A percentile compares a stretch with the other conserved stretches of the same genome.
These are phyloP conservation scores for Leucoptera coffeella DNA, from an alignment of 2,888 invertebrate species.

Conservation along the genomic window DNA sequence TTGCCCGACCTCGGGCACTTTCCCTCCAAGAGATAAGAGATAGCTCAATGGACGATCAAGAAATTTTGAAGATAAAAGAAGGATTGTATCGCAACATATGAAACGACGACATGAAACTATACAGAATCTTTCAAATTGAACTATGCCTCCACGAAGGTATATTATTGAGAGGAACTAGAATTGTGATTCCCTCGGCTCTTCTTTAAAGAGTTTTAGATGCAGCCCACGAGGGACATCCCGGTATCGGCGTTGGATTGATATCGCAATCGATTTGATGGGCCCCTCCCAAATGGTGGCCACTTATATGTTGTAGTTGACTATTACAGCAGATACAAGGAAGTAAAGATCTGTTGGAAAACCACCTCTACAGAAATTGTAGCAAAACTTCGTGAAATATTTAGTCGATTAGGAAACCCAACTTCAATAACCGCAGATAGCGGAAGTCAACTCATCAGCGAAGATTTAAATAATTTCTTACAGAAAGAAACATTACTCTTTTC, in stretches of 20 bases:
- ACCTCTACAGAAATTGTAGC: constrained; percentile 3
- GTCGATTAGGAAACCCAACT: constrained; percentile 2
- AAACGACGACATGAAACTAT: constrained; percentile 1
- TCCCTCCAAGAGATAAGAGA: constrained; percentile 1
- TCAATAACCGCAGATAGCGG: constrained; percentile 3
- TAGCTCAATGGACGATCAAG: background rate
- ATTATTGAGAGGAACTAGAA: constrained; percentile 1
- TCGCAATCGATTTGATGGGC: constrained; percentile 9
- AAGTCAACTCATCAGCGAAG: constrained; percentile 3
- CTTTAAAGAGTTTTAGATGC: constrained; percentile 3
- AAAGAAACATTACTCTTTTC: constrained; percentile 2
- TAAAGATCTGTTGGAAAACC: constrained; percentile 1
- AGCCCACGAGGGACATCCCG: constrained; percentile 9
- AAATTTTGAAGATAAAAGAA: constrained; percentile 1
- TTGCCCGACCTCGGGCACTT: constrained; percentile 1
- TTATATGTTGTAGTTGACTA: constrained; percentile 9
- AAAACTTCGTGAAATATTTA: constrained; percentile 3
- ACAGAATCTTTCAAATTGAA: constrained; percentile 2
- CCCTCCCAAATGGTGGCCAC: constrained; percentile 8
- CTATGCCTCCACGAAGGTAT: constrained; percentile 1
- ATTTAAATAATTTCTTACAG: constrained; percentile 3
- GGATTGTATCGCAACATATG: constrained; percentile 1
- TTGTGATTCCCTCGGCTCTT: constrained; percentile 1
- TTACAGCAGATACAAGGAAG: constrained; percentile 7
- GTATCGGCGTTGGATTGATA: constrained; percentile 8